These are phyloP conservation scores for Acronicta psi DNA, from an alignment of 2,888 invertebrate species.

Conservation along the genomic window DNA sequence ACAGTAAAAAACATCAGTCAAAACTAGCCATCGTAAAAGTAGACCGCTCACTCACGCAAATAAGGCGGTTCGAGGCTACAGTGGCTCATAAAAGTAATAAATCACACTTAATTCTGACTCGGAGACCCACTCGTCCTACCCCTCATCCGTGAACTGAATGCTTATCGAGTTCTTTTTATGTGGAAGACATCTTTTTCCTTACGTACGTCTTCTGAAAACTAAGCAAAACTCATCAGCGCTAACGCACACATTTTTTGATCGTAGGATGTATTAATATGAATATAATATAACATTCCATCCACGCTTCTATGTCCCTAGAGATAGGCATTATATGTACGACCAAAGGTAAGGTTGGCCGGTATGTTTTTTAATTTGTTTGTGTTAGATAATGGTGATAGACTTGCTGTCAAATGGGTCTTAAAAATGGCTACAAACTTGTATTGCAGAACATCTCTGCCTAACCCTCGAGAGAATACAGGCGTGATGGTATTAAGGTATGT, in stretches of 20 bases:
- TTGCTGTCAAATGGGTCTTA: too few species aligned
- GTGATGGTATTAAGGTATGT: too few species aligned
- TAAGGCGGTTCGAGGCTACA: conserved; percentile 69
- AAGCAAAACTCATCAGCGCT: conserved; percentile 14
- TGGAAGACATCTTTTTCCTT: conserved; percentile 52
- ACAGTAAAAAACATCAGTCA: conserved; percentile 39
- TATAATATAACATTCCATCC: too few species aligned
- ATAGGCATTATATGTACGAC: too few species aligned
- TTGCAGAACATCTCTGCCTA: too few species aligned
- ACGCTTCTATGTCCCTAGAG: too few species aligned
- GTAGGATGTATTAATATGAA: too few species aligned
- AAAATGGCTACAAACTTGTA: too few species aligned
- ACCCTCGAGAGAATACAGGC: too few species aligned
- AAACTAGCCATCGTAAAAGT: conserved; percentile 53
- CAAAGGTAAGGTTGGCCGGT: too few species aligned
- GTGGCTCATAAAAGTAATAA: conserved; percentile 81
- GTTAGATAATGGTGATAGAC: too few species aligned
- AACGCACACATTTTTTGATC: neutral
- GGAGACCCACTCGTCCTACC: conserved; percentile 69
- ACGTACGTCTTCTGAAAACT: conserved; percentile 21
- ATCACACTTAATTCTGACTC: conserved; percentile 83
- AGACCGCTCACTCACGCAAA: conserved; percentile 68
- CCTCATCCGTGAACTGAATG: conserved; percentile 80
- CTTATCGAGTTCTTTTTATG: conserved; percentile 64
- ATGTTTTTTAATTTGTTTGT: too few species aligned